Base-by-base conservation (phyloP, 2,888 invertebrate species). In the Phorcus lineatus region DNA sequence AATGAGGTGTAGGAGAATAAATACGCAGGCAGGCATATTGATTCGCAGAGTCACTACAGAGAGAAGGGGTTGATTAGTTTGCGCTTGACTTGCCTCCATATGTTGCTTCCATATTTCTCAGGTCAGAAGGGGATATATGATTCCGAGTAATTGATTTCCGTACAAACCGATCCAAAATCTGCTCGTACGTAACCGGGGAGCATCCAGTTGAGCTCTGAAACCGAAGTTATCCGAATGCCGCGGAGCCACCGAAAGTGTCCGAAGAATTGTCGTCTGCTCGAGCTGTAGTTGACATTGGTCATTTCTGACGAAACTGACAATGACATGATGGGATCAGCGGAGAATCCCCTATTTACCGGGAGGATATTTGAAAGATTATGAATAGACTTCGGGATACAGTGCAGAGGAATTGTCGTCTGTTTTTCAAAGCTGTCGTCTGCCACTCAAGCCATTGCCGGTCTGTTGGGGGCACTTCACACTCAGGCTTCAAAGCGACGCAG, bases 351-450 rank as follows among this genome's bases (percentile, higher is more conserved):
- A 36, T 70, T 31, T 36, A 36, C 36, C 40, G 11, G 16, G 19
- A 11, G 0, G 40, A 70, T 40, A 36, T 36, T 40, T 36, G 36
- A 36, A 36, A 17, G 36, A 70, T 70, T 36, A 70, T 70, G 70
- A 70, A 24, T 70, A 24, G 28, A 36, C 70, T 40, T 70, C 40
- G 70, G 28, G 31, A 2, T 31, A 31, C 36, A 40, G 19, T 36
- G 36, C 36, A 17, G 40, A n/a, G 70, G 36, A 70, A 36, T 70
- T 70, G 70, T 70, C 70, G 70, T 70, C 70, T 70, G 70, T n/a
- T 70, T 19, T 28, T 57, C 17, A 36, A n/a, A 40, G 70, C 36
- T 31, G 70, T 19, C 28, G 70, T 36, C 36, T 31, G 16, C 17
- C 62, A 17, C 24, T 70, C 19, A 70, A 70, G 17, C 28, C 36